These are phyloP conservation scores for Eledona agricola DNA, from an alignment of 2,888 invertebrate genomes.

Conservation along the genomic window DNA sequence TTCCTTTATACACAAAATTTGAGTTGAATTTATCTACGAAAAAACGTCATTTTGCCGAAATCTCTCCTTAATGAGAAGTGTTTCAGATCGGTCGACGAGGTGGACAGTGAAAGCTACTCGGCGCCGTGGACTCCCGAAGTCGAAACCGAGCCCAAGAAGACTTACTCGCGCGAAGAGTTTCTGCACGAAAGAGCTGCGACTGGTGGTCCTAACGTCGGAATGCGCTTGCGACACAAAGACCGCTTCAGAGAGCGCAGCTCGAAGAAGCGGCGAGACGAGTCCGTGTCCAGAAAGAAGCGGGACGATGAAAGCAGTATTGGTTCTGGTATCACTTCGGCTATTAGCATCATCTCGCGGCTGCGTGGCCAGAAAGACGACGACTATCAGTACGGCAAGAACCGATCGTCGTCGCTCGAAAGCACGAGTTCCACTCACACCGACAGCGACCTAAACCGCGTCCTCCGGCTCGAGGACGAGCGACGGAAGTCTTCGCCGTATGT, in stretches of 20 bases:
- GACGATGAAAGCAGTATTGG: slow-evolving; percentile 54
- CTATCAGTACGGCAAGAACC: slow-evolving; percentile 57
- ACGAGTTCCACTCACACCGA: slow-evolving; percentile 66
- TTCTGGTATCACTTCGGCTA: slow-evolving; percentile 64
- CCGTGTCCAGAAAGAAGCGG: slow-evolving; percentile 58
- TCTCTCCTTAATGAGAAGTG: too few species aligned
- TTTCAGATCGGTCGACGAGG: slow-evolving; percentile 60
- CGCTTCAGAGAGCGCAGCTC: slow-evolving; percentile 56
- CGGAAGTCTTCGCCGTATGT: slow-evolving; percentile 70
- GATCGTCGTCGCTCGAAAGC: slow-evolving; percentile 60
- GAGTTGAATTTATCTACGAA: too few species aligned
- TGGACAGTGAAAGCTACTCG: slow-evolving; percentile 63
- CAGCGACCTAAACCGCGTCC: slow-evolving; percentile 62
- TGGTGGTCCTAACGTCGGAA: slow-evolving; percentile 69
- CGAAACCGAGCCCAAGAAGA: slow-evolving; percentile 62
- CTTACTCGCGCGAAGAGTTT: slow-evolving; percentile 80
- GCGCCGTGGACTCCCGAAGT: slow-evolving; percentile 58
- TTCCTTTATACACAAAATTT: too few species aligned
- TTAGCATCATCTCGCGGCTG: slow-evolving; percentile 67
- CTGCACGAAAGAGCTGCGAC: slow-evolving; percentile 77
- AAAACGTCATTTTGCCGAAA: too few species aligned
- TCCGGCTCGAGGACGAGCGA: slow-evolving; percentile 57
- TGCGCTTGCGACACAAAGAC: slow-evolving; percentile 61
- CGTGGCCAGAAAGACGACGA: slow-evolving; percentile 58
- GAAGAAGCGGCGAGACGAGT: slow-evolving; percentile 65